Conservation (phyloP, 2,113 vertebrate species). For the Otolemur garnettii region DNA sequence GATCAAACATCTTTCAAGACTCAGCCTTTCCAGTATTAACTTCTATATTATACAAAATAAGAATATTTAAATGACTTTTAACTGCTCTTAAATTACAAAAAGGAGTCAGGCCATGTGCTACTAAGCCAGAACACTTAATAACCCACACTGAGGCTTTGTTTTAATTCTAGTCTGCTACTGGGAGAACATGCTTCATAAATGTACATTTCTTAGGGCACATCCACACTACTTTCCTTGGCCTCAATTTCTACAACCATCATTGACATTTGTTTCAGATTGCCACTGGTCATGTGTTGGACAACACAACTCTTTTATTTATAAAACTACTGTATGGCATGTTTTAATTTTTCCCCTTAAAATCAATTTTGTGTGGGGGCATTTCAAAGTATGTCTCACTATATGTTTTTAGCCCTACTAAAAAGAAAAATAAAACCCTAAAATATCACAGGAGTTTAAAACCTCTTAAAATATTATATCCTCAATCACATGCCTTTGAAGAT, state of each 20-base stretch:
- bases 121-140: not conserved
- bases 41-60: conserved; percentile 22
- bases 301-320: not conserved
- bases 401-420: not conserved
- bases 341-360: conserved; percentile 54
- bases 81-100: conserved; percentile 11
- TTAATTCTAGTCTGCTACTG: not conserved
- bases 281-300: not conserved
- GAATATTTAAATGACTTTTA: conserved; percentile 52
- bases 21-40: conserved; percentile 31
- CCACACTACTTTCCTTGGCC: conserved; percentile 6
- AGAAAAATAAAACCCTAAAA: conserved; percentile 21
- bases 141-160: not conserved
- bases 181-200: conserved; percentile 29
- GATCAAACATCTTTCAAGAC: conserved; percentile 32
- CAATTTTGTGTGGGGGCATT: not conserved
- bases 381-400: not conserved
- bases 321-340: not conserved
- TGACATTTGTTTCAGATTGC: not conserved
- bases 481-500: conserved; percentile 5
- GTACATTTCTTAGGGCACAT: not conserved
- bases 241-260: conserved; percentile 13
- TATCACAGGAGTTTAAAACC: not conserved
- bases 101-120: not conserved
- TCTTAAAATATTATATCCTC: not conserved